Evolutionary conservation across 2,888 invertebrate species (phyloP).

Genomic region (Parascotia fuliginaria): DNA sequence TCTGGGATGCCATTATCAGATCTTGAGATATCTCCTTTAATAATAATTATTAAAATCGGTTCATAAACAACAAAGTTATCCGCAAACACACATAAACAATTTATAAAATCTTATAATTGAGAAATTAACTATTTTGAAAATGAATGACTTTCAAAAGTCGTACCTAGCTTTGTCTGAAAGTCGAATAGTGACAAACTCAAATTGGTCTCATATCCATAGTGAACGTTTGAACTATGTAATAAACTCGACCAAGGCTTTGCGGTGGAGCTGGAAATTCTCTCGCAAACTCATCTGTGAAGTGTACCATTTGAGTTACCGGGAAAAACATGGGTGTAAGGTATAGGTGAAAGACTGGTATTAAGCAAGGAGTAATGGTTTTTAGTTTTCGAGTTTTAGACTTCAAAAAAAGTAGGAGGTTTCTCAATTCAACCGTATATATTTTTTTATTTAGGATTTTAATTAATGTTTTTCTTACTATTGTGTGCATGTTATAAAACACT

Average conservation of each 20-base stretch:
- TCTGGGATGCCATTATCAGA: no score
- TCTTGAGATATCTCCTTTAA: no score
- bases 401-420: no score
- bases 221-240: slow-evolving; percentile 27
- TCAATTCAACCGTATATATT: no score
- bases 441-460: no score
- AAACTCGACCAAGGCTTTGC: slow-evolving; percentile 30
- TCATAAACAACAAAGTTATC: no score
- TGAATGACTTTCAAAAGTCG: not conserved
- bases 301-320: slow-evolving; percentile 43
- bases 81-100: no score
- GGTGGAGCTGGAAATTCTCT: slow-evolving; percentile 32
- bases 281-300: slow-evolving; percentile 42
- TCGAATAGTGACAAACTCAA: slow-evolving; percentile 17
- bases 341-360: not conserved
- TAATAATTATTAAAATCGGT: no score
- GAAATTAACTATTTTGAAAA: not conserved
- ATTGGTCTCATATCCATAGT: slow-evolving; percentile 21
- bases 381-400: no score
- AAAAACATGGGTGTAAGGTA: slow-evolving; percentile 7
- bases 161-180: not conserved
- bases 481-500: no score
- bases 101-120: not conserved
- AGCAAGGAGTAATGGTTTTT: no score
- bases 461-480: no score